Base-by-base conservation (phyloP, 2,113 vertebrate genomes). In the Malurus melanocephalus region DNA sequence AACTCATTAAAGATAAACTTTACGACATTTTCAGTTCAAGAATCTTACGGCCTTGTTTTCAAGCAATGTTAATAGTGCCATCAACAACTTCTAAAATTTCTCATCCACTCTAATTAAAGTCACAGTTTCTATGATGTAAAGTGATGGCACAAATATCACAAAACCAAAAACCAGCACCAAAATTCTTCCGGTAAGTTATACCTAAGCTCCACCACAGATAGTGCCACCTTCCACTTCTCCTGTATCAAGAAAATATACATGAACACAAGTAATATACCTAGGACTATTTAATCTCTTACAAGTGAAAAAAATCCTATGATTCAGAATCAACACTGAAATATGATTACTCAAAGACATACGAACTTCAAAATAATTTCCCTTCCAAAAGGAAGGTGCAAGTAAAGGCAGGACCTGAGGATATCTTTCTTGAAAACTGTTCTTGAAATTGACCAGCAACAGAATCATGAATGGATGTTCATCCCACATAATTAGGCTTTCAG, bases 291-390 rank as follows among this genome's bases (percentile, higher is more conserved):
- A 23, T 14, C 28, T 62, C 68, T 22, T 75, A 14, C 23, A 77
- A 8, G 40, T 51, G 11, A n/a, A 64, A 28, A 48, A 45, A 33
- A 8, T 17, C 11, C 33, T 16, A 7, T 16, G 35, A 68, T 73
- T 75, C 32, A 42, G 24, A 75, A 81, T 42, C 17, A 75, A 53
- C 33, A 52, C 30, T 27, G 55, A 59, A 93, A 33, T 45, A 24
- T 0, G 0, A 60, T 35, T 62, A 53, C 17, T 53, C 11, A 13
- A 77, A 69, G 67, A 26, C 56, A 23, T 1, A 5, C 1, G 7
- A 88, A 81, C 11, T 32, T 71, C 17, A 18, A 13, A 51, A 68
- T 3, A 18, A 28, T 1, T 57, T 61, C 23, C 15, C 32, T 87
- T 46, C 40, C 20, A 26, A 87, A 78, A 62, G 13, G 6, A 59